A percentile compares a stretch with the other conserved stretches of the same genome.
These are phyloP conservation scores for Protobothrops flavoviridis DNA, from an alignment of 2,113 vertebrate species.

Conservation along the genomic window DNA sequence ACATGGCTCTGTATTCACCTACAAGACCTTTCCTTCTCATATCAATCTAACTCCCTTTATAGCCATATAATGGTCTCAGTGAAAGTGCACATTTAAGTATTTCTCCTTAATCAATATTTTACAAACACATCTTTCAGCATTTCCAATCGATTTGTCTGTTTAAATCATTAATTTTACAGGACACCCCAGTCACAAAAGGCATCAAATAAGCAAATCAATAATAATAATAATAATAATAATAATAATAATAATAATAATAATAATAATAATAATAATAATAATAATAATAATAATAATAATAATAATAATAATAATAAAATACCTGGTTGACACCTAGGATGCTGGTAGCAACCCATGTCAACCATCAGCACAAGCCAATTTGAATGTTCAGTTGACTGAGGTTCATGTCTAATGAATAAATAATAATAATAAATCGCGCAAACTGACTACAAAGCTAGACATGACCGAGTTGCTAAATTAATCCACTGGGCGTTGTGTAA, in stretches of 20 bases:
- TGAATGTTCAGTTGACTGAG: too few species aligned
- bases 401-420: too few species aligned
- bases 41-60: not conserved
- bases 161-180: not conserved
- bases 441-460: too few species aligned
- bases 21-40: not conserved
- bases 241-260: not conserved
- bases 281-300: too few species aligned
- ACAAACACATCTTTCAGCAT: not conserved
- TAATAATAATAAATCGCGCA: too few species aligned
- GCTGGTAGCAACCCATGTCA: too few species aligned
- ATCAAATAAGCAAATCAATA: not conserved
- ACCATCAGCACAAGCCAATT: too few species aligned
- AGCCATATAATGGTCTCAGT: not conserved
- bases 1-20: not conserved
- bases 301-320: too few species aligned
- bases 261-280: not conserved
- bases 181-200: not conserved
- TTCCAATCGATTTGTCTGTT: not conserved
- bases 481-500: too few species aligned
- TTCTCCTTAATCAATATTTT: not conserved
- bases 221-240: not conserved
- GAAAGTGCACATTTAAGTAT: not conserved
- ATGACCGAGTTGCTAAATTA: too few species aligned
- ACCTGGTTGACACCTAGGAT: too few species aligned